phyloP scores from a whole-genome alignment of 2,113 vertebrate species.

The Struthio camelus region DNA sequence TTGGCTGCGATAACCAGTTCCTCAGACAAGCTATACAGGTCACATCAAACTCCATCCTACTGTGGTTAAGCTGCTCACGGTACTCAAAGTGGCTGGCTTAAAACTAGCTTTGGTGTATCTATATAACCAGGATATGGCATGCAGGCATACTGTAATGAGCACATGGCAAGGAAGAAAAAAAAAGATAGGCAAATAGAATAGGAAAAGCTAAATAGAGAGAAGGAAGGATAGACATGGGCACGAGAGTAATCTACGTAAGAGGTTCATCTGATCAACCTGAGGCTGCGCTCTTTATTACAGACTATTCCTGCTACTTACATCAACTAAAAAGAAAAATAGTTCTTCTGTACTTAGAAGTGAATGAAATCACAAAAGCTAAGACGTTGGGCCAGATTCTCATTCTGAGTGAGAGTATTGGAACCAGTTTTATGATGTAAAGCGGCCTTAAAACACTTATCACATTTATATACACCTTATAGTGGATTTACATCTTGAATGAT shows the following conservation, averaged over 20 bases:
- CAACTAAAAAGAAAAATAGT: background rate
- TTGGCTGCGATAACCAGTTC: background rate
- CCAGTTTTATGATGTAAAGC: rapidly evolving
- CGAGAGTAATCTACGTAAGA: rapidly evolving
- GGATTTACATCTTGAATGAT: background rate
- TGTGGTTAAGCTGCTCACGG: rapidly evolving
- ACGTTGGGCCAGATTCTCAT: background rate
- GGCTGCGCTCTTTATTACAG: background rate
- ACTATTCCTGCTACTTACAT: background rate
- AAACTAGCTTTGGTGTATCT: background rate
- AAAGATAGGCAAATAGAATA: background rate
- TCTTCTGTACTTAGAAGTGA: background rate
- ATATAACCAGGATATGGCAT: background rate
- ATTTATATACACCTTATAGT: background rate
- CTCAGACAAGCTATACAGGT: background rate
- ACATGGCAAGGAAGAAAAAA: background rate
- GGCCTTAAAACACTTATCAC: background rate
- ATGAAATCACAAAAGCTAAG: background rate
- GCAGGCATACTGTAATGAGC: background rate
- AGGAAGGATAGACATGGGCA: background rate
- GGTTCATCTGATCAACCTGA: rapidly evolving
- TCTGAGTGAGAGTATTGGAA: background rate
- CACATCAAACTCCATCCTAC: rapidly evolving
- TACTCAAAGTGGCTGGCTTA: too few relatives aligned
- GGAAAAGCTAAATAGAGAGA: background rate